Base-by-base conservation (phyloP, 1,140 invertebrate species). In the Arctopsyche grandis region DNA sequence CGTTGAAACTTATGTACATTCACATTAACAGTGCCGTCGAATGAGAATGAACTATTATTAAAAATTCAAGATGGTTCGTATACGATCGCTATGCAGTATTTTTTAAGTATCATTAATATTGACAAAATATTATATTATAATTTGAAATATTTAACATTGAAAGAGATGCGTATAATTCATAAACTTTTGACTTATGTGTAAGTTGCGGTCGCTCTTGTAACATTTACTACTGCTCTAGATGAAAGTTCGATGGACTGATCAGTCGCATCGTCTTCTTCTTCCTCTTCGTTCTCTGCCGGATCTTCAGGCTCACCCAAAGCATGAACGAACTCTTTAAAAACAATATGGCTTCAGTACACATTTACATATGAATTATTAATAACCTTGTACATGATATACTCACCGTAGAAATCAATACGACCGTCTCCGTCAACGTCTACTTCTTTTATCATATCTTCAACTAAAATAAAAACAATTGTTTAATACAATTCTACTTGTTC, bases 391-490 rank as follows among this genome's bases (percentile, higher is more conserved):
- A 38, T 38, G 16, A 48, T 60, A n/a, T 16, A 5, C 88, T 90
- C 89, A 94, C 94, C 94, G 83, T 96, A 93, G 87, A 96, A 97
- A 87, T 97, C 94, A 81, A 97, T 96, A 82, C 94, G 90, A 7
- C 95, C 95, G 85, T 96, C 95, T 4, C 95, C 95, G 85, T 97
- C 94, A 12, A 96, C 94, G 85, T 97, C 95, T 5, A 96, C 95
- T 89, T 96, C 95, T 85, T 95, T 95, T 83, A 96, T 97, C 95
- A 97, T 97, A 84, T 96, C 95, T 87, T 97, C 95, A 86, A 97
- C 95, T 96, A 88, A 56, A 93, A 78, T 19, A 22, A 5, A 69
- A 69, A 69, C 48, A 81, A 22, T 24, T 46, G 46, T 5, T 5
- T 46, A 22, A 46, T 46, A 46, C 5, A 46, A 46, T 46, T 10